Evolutionary conservation across 2,113 vertebrate species (phyloP).

Genomic region (Rhea pennata): DNA sequence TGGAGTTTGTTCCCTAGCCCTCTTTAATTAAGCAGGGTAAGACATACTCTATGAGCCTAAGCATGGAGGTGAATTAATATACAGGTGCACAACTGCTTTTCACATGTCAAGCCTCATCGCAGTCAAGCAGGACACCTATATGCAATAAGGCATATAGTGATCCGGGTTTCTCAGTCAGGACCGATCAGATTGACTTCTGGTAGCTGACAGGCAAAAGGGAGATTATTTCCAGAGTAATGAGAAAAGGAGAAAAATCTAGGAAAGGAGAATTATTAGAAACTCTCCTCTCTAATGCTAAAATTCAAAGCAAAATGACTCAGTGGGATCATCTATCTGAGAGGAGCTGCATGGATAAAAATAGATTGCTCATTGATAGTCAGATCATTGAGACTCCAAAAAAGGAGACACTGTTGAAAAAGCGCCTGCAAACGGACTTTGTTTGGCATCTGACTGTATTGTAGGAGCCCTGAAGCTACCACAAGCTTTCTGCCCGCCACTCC

Average conservation of each 20-base stretch:
- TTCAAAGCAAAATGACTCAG: neutral
- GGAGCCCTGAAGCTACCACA: conserved; percentile 27
- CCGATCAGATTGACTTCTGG: neutral
- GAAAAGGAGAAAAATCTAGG: neutral
- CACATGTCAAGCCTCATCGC: neutral
- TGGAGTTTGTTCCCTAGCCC: neutral
- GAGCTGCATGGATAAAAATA: conserved; percentile 46
- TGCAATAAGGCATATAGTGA: neutral
- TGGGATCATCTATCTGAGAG: conserved; percentile 11
- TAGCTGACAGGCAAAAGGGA: neutral
- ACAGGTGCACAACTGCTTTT: neutral
- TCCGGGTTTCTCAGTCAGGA: neutral
- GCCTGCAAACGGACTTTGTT: conserved; percentile 27
- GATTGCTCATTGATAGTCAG: conserved; percentile 47
- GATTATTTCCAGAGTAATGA: neutral
- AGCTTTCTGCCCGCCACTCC: conserved; percentile 12
- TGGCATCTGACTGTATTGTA: conserved; percentile 22
- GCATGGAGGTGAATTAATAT: neutral
- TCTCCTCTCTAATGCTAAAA: neutral
- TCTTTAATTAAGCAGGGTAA: neutral
- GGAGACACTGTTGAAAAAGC: neutral
- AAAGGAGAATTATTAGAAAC: conserved; percentile 2
- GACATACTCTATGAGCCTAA: neutral
- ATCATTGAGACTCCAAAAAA: neutral
- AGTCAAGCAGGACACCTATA: neutral